Percentiles rank a stretch among this genome's conserved stretches.
phyloP scores from a whole-genome alignment of 2,113 vertebrate species.

The Pao palembangensis region DNA sequence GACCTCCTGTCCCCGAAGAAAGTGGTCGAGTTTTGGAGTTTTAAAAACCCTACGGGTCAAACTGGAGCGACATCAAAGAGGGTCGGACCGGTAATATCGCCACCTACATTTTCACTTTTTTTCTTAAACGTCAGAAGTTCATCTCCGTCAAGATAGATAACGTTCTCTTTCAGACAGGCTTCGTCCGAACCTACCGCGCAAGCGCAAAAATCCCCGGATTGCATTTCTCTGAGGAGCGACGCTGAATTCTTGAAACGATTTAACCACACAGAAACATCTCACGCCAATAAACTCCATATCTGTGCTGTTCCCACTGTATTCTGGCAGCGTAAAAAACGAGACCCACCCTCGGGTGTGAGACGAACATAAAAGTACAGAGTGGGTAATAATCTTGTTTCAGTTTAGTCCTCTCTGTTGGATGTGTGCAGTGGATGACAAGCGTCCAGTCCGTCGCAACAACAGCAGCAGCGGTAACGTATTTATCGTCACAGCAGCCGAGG shows the following conservation, averaged over 20 bases:
- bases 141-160: slow-evolving; percentile 28
- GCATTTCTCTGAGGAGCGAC: no score
- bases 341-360: not conserved
- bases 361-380: not conserved
- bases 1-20: not conserved
- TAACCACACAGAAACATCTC: no score
- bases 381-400: not conserved
- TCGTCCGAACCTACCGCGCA: no score
- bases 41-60: slow-evolving; percentile 16
- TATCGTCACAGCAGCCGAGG: slow-evolving; percentile 41
- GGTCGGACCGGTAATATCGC: slow-evolving; percentile 37
- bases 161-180: not conserved
- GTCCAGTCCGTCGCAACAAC: slow-evolving; percentile 50
- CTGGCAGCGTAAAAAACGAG: not conserved
- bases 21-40: not conserved
- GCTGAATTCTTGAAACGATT: no score
- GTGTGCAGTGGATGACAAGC: slow-evolving; percentile 57
- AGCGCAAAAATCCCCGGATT: no score
- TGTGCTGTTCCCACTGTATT: no score
- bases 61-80: slow-evolving; percentile 21
- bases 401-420: slow-evolving; percentile 40
- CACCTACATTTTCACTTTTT: slow-evolving; percentile 37
- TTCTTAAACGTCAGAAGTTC: not conserved
- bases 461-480: slow-evolving; percentile 36
- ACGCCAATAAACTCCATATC: no score